phyloP scores from a whole-genome alignment of 2,888 invertebrate species.

The Nezara viridula region DNA sequence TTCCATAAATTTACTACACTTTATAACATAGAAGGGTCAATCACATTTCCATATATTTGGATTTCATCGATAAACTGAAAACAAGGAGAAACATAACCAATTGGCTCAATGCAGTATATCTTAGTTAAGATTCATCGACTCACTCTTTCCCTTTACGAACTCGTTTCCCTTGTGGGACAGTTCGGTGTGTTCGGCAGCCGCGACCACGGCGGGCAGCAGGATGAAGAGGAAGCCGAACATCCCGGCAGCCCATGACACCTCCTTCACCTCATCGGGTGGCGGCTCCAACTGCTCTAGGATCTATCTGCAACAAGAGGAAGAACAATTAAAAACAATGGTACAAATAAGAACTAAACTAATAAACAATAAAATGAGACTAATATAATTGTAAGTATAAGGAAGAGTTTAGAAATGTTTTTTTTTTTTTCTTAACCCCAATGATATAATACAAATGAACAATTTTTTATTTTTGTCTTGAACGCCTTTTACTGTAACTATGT shows the following conservation, averaged over 20 bases:
- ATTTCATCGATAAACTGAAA: not conserved
- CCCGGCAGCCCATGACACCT: constrained; percentile 31
- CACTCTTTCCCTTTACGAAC: constrained; percentile 85
- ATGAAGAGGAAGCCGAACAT: constrained; percentile 29
- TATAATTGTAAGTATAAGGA: too few species aligned
- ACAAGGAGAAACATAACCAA: not conserved
- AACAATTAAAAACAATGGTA: not conserved
- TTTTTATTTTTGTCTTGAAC: too few species aligned
- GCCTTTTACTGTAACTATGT: too few species aligned
- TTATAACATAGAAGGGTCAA: not conserved
- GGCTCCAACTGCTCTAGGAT: not conserved
- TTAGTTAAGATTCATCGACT: constrained; percentile 69
- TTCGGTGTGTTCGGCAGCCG: not conserved
- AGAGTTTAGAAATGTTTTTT: too few species aligned
- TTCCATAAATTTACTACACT: too few species aligned
- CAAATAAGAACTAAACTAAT: not conserved
- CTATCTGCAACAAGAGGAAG: not conserved
- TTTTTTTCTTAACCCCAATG: too few species aligned
- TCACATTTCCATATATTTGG: not conserved
- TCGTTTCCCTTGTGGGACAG: constrained; percentile 68
- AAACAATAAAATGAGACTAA: not conserved
- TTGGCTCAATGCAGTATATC: constrained; percentile 62
- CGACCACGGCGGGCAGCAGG: not conserved
- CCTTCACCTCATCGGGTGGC: constrained; percentile 11
- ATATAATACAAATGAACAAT: too few species aligned